Base-by-base conservation (phyloP, 2,888 invertebrate genomes). In the Octonoba sinensis region DNA sequence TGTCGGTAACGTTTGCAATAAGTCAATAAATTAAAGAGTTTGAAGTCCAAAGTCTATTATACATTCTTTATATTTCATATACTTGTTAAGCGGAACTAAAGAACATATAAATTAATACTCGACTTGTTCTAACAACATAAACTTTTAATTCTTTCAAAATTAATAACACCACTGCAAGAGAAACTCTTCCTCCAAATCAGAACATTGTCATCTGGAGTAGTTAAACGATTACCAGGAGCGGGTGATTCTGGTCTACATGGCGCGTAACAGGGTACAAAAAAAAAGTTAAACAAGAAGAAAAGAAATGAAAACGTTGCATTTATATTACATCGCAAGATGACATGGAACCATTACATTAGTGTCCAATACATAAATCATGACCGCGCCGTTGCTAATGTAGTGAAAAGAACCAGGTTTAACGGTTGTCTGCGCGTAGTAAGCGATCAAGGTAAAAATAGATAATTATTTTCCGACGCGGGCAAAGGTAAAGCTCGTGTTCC, bases 371-470 rank as follows among this genome's bases (percentile, higher is more conserved):
- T 81, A 81, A 81, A 81, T 81, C 79, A 81, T 81, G 62, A 73
- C 79, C 66, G 59, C 73, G 64, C 73, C 79, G 73, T 74, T 81
- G 49, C 67, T 73, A 81, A 81, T 81, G 73, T 73, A 81, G 79
- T 73, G 79, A 81, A 81, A 81, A 81, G 73, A 67, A 73, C 56
- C 62, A 69, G 69, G 73, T 73, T 73, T 72, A 81, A 72, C 79
- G 73, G 79, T 81, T 81, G 79, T 81, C 79, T 81, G 64, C 62
- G 47, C 62, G 57, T 81, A 81, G 79, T 81, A 73, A 81, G 79
- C 69, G 79, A 81, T 81, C 79, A 81, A 81, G 67, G 73, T 81
- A 81, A 81, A 81, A 81, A 81, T 81, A 81, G 79, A 81, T 81
- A 81, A 81, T 81, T 81, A 81, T 81, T 81, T 81, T 81, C 51